A percentile compares a stretch with the other conserved stretches of the same genome.
Conservation (phyloP, 2,888 invertebrate species). For the Amblyteles armatorius region DNA sequence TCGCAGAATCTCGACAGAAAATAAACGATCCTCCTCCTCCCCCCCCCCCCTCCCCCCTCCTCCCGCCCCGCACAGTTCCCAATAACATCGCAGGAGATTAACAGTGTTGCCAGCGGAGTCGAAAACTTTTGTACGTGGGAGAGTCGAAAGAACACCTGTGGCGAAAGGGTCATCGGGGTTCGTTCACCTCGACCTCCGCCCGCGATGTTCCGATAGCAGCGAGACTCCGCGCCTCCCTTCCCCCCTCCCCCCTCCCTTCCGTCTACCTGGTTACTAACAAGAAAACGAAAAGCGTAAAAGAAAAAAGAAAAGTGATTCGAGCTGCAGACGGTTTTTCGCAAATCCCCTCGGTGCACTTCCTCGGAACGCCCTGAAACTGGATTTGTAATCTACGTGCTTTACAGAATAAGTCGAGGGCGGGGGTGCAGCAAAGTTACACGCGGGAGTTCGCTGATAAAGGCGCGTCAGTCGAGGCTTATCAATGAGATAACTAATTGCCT, state of each 20-base stretch:
- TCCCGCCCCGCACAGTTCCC: not conserved
- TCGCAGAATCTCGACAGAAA: not conserved
- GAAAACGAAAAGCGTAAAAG: conserved; percentile 8
- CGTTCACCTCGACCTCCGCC: conserved; percentile 65
- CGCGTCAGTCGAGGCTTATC: conserved; percentile 36
- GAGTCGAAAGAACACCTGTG: conserved; percentile 64
- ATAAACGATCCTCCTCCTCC: not conserved
- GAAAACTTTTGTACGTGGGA: conserved; percentile 28
- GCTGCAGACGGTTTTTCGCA: conserved; percentile 25
- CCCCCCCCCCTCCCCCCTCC: not conserved
- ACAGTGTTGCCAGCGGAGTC: conserved; percentile 8
- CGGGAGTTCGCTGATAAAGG: conserved; percentile 17
- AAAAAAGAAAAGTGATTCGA: conserved; percentile 41
- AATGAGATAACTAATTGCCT: conserved; percentile 48
- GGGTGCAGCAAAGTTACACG: conserved; percentile 9
- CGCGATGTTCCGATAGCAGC: conserved; percentile 38
- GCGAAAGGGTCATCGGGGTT: conserved; percentile 63
- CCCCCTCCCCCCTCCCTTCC: conserved; percentile 18
- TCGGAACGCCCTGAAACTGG: conserved; percentile 2
- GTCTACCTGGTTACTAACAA: conserved; percentile 44
- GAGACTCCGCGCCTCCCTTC: conserved; percentile 28
- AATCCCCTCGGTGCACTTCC: not conserved
- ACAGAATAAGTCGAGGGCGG: conserved; percentile 20
- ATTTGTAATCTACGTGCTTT: conserved; percentile 28
- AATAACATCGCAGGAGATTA: conserved; percentile 30